Conservation (phyloP, 2,888 invertebrate species). For the Thumatha senex region DNA sequence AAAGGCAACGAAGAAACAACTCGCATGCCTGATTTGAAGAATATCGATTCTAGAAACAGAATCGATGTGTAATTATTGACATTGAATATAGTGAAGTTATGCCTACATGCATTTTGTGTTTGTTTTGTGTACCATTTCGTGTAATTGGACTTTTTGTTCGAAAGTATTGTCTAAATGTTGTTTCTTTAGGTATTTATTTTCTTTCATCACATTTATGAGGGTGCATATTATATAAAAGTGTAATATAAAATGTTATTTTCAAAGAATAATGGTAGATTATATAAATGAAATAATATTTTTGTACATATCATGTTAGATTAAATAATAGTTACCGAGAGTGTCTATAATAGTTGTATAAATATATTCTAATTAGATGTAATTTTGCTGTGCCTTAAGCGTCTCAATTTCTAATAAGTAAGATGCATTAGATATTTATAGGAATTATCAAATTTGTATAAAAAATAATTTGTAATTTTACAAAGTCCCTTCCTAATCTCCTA, state of each 20-base stretch:
- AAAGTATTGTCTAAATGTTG: constrained; percentile 9
- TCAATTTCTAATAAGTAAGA: constrained; percentile 78
- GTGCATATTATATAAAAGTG: constrained; percentile 39
- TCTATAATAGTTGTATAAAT: constrained; percentile 52
- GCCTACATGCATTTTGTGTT: constrained; percentile 48
- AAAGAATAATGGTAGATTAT: constrained; percentile 55
- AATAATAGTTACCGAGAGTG: constrained; percentile 78
- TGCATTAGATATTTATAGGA: constrained; percentile 58
- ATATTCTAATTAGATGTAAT: constrained; percentile 75
- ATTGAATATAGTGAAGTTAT: constrained; percentile 61
- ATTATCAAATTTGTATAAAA: constrained; percentile 69
- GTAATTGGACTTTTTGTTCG: constrained; percentile 14
- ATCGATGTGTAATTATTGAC: constrained; percentile 55
- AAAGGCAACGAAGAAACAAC: constrained; percentile 73
- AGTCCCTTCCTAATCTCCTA: constrained; percentile 55
- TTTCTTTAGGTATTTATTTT: constrained; percentile 26
- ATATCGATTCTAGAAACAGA: constrained; percentile 76
- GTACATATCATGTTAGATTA: constrained; percentile 81
- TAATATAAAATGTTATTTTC: constrained; percentile 19
- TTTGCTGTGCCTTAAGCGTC: constrained; percentile 82
- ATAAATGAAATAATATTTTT: constrained; percentile 76
- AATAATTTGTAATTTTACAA: constrained; percentile 65
- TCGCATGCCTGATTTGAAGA: constrained; percentile 78
- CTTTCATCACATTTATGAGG: constrained; percentile 38
- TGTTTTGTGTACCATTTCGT: constrained; percentile 35